Evolutionary conservation across 2,888 invertebrate genomes (phyloP), one percentile per base, ranked within the genome.

Genomic region (Sipha maydis): DNA sequence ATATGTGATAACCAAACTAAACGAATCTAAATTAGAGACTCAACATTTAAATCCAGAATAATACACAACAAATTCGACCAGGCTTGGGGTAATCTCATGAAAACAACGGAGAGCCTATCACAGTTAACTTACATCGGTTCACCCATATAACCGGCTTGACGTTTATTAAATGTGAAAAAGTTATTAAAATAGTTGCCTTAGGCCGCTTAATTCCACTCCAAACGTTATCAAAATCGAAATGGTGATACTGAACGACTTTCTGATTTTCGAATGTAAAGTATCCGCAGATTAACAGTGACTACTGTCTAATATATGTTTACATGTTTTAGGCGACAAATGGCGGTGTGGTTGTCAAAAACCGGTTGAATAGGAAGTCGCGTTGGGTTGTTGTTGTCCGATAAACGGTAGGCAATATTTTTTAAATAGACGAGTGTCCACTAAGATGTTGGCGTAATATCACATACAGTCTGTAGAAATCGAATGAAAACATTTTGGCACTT

Each of bases 191-290:
- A 69, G 41, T 71, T 9, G 71, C 83, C 83, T n/a, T n/a, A 4
- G 73, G 71, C 14, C 73, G 34, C 34, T 11, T 31, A 11, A 56
- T 75, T 56, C n/a, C 54, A 54, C 48, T 83, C 25, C 48, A 54
- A 54, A 17, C 21, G 11, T 7, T 73, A 75, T n/a, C 73, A n/a
- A 56, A 75, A 75, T 56, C 56, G 38, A 61, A 61, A 21, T 83
- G 0, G 73, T 75, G 73, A 71, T 61, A 61, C 71, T 31, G 83
- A 54, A 54, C 83, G 48, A 83, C 83, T 83, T 83, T 75, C 83
- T 34, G 83, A 83, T 75, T 75, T 83, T 75, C 75, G 73, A 73
- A 38, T 25, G 28, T 48, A 5, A 56, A 34, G 25, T 56, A 69
- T 67, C 41, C 21, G 41, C 25, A 28, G 28, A 8, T n/a, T n/a